These are phyloP conservation scores for Turritopsis rubra DNA, from an alignment of 30 jellyfish, hydroid and myxozoan species.

Conservation along the genomic window DNA sequence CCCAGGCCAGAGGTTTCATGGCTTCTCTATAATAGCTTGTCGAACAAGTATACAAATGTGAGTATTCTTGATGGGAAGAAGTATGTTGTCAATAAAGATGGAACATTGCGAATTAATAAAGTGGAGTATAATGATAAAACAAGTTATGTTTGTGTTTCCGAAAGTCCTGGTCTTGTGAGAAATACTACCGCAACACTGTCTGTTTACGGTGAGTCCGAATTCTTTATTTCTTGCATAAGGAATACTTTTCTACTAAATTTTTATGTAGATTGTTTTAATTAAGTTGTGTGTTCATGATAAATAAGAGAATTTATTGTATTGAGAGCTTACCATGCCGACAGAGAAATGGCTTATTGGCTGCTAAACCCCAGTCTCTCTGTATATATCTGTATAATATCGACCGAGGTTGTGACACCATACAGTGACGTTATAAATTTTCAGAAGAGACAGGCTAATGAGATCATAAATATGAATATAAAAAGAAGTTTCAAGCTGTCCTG, in stretches of 20 bases:
- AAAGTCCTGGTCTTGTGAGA: constrained; percentile 66
- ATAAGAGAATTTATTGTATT: no score
- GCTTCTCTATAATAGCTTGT: constrained; percentile 15
- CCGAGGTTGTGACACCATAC: no score
- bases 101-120: constrained; percentile 40
- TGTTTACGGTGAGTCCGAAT: constrained; percentile 64
- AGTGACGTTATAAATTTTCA: no score
- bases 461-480: neutral
- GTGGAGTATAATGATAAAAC: constrained; percentile 56
- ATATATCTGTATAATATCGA: no score
- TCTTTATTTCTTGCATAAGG: neutral
- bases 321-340: no score
- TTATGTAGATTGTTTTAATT: no score
- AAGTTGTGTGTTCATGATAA: no score
- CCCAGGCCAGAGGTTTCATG: constrained; percentile 30
- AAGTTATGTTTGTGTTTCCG: constrained; percentile 56
- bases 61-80: neutral
- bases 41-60: neutral
- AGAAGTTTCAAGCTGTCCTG: neutral
- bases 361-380: no score
- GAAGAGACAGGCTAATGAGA: no score
- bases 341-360: no score
- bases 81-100: neutral
- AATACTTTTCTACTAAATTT: no score
- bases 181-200: constrained; percentile 59